phyloP scores from a whole-genome alignment of 2,888 invertebrate species.

The Drosophila birchii region DNA sequence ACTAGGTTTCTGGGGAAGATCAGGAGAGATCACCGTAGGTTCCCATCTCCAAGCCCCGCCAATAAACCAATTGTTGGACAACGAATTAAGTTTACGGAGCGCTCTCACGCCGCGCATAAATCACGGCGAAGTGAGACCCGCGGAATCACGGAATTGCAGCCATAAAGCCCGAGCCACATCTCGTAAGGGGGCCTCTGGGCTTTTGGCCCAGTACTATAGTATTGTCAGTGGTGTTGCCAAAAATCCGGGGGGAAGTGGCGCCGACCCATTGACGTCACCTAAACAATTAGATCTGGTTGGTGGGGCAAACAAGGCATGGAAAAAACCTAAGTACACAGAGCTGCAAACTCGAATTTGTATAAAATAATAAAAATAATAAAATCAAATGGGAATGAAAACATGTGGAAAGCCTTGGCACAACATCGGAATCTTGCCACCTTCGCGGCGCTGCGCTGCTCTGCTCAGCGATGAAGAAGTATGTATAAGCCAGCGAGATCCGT shows the following conservation, averaged over 20 bases:
- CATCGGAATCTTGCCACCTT: constrained; percentile 76
- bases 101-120: constrained; percentile 68
- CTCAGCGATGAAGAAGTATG: constrained; percentile 26
- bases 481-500: constrained; percentile 31
- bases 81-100: constrained; percentile 49
- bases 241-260: constrained; percentile 41
- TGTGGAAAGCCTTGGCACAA: constrained; percentile 63
- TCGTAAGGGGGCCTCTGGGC: constrained; percentile 56
- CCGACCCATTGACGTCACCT: constrained; percentile 73
- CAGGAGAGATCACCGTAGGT: constrained; percentile 44
- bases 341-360: constrained; percentile 59
- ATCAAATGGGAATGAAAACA: constrained; percentile 65
- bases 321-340: constrained; percentile 58
- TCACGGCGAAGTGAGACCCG: constrained; percentile 50
- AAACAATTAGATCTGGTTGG: constrained; percentile 57
- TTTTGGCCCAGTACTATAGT: constrained; percentile 6
- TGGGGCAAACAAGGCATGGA: constrained; percentile 56
- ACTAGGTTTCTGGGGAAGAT: constrained; percentile 13
- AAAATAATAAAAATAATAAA: constrained; percentile 63
- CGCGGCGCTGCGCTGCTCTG: too few relatives aligned
- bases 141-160: constrained; percentile 37
- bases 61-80: constrained; percentile 63
- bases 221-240: constrained; percentile 16
- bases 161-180: constrained; percentile 55
- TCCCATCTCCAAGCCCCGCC: constrained; percentile 9